These are phyloP conservation scores for Sicus ferrugineus DNA, from an alignment of 2,888 invertebrate species.

Conservation along the genomic window DNA sequence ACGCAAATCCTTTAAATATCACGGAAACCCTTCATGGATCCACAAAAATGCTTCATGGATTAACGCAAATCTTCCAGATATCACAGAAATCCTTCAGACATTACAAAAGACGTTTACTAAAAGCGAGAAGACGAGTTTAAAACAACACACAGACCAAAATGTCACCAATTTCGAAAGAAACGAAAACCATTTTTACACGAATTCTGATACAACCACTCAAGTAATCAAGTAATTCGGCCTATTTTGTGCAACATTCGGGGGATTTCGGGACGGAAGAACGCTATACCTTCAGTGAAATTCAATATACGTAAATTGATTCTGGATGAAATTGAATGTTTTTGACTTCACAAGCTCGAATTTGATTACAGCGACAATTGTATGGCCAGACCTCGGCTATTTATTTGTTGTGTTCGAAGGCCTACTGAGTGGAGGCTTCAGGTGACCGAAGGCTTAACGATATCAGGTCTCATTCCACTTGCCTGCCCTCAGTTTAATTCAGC, in stretches of 20 bases:
- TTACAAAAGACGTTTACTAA: background rate
- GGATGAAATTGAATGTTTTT: too few relatives aligned
- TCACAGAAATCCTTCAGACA: background rate
- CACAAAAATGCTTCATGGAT: background rate
- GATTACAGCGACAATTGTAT: too few relatives aligned
- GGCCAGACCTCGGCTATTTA: too few relatives aligned
- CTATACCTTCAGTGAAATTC: conserved; percentile 22
- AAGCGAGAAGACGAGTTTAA: background rate
- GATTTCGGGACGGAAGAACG: background rate
- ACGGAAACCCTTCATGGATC: background rate
- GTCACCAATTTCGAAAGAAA: background rate
- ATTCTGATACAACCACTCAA: background rate
- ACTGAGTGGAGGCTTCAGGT: too few relatives aligned
- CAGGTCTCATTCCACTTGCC: too few relatives aligned
- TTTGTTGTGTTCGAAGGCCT: too few relatives aligned
- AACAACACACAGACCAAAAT: background rate
- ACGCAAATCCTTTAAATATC: too few relatives aligned
- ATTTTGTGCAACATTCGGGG: background rate
- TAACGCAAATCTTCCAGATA: background rate
- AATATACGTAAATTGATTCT: conserved; percentile 17
- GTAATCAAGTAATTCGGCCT: background rate
- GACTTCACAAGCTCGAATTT: too few relatives aligned
- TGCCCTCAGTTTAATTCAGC: too few relatives aligned
- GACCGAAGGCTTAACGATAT: too few relatives aligned
- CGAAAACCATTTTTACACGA: background rate